Percentiles rank a stretch among this genome's conserved stretches.
These are phyloP conservation scores for Dasyprocta punctata DNA, from an alignment of 2,113 vertebrate genomes.

Conservation along the genomic window DNA sequence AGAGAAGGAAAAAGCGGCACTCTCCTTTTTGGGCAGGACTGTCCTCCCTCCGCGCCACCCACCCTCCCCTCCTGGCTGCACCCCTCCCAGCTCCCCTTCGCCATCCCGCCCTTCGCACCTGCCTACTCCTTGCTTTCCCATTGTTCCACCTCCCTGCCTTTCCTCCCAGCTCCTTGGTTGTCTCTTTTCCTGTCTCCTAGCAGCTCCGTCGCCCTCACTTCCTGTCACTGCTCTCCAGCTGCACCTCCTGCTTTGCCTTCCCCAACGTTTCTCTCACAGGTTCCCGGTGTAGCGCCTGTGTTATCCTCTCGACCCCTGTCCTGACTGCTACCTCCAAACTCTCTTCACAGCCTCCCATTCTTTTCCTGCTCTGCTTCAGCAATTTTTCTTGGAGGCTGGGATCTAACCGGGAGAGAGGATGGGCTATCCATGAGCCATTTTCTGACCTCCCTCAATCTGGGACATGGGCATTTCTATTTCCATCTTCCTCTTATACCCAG, in stretches of 20 bases:
- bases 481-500: background rate
- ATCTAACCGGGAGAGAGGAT: background rate
- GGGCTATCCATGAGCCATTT: accelerated
- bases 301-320: background rate
- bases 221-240: background rate
- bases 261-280: background rate
- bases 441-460: background rate
- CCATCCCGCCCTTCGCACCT: background rate
- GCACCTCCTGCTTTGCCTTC: background rate
- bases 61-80: background rate
- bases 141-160: background rate
- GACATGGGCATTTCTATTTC: background rate
- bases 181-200: background rate
- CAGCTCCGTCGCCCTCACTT: background rate
- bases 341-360: background rate
- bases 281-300: accelerated
- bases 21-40: background rate
- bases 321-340: background rate
- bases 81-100: accelerated
- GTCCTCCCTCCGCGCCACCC: background rate
- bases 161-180: background rate
- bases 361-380: background rate
- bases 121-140: background rate
- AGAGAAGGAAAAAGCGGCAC: background rate
- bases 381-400: background rate